Evolutionary conservation across 2,888 invertebrate species (phyloP).

Genomic region (Athalia rosae): DNA sequence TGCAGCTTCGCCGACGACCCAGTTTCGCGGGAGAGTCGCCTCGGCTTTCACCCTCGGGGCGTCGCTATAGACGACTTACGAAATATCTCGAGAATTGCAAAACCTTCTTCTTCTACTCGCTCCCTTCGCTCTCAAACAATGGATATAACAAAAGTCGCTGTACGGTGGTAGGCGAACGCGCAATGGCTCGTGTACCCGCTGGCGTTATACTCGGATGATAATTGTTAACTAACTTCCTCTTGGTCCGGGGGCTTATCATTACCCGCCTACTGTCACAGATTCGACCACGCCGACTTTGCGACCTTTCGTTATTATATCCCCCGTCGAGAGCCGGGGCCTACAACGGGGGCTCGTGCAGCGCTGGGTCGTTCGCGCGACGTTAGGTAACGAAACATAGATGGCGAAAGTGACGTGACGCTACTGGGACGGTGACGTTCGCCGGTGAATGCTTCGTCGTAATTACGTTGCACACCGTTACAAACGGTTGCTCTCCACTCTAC

Average conservation of each 20-base stretch:
- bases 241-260: not conserved
- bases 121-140: not conserved
- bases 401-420: constrained; percentile 13
- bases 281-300: not conserved
- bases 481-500: constrained; percentile 14
- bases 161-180: not conserved
- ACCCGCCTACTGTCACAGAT: constrained; percentile 33
- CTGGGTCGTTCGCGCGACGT: not conserved
- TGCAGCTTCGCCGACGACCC: not conserved
- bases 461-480: constrained; percentile 11
- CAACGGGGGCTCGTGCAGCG: not conserved
- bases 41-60: constrained; percentile 2
- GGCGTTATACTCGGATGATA: constrained; percentile 5
- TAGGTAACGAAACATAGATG: not conserved
- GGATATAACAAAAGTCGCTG: not conserved
- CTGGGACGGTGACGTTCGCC: no score
- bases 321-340: no score
- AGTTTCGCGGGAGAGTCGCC: constrained; percentile 4
- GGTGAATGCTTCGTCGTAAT: not conserved
- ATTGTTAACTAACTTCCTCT: not conserved
- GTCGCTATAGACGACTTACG: not conserved
- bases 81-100: not conserved
- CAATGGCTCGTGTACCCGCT: constrained; percentile 22
- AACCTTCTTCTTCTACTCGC: not conserved
- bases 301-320: not conserved